phyloP scores from a whole-genome alignment of 2,797 vertebrate genomes.

The Tenualosa thibaudeaui region DNA sequence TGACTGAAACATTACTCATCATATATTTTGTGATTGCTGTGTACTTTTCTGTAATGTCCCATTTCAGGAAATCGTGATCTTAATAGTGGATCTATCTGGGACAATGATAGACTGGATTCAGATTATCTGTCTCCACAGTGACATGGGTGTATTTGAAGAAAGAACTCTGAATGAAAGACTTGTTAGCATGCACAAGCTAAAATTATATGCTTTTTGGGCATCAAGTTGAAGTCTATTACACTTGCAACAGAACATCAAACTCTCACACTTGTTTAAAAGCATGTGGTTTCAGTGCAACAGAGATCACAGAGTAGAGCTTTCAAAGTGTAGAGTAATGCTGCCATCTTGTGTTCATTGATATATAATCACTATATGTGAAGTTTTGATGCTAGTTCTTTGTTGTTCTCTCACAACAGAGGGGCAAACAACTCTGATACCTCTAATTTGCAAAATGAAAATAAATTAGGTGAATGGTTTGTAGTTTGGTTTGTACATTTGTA shows the following conservation, averaged over 20 bases:
- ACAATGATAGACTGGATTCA: not conserved
- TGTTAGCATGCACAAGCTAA: not conserved
- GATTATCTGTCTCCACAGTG: not conserved
- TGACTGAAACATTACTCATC: not conserved
- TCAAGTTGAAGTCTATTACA: not conserved
- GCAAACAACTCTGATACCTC: too few species aligned
- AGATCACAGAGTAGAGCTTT: not conserved
- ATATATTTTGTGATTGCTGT: not conserved
- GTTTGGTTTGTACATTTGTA: too few species aligned
- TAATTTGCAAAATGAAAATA: too few species aligned
- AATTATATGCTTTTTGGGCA: not conserved
- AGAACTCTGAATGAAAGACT: not conserved
- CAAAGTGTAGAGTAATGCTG: conserved; percentile 37
- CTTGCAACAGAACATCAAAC: not conserved
- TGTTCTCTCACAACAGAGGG: not conserved
- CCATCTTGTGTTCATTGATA: conserved; percentile 45
- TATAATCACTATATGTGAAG: not conserved
- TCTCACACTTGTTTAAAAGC: not conserved
- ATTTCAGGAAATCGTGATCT: not conserved
- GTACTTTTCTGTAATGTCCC: not conserved
- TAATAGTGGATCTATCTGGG: not conserved
- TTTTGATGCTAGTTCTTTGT: conserved; percentile 29
- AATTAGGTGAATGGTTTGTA: too few species aligned
- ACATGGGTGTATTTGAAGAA: not conserved
- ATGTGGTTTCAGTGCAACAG: not conserved